Evolutionary conservation across 64 coral and sea anemone species (phyloP).

Genomic region (Stylophora pistillata): DNA sequence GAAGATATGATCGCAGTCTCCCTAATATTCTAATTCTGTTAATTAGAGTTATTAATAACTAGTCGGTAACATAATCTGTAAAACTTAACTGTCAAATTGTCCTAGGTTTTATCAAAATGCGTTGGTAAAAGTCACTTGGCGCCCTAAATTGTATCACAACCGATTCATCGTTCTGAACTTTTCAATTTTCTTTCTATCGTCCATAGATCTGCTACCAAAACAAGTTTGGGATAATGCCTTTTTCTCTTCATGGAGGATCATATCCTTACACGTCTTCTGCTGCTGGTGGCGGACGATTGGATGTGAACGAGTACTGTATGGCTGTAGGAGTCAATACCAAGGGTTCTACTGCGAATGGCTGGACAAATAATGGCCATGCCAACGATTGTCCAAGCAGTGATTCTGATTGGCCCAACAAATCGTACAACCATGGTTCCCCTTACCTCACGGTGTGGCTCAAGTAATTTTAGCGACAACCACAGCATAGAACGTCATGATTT

Average conservation of each 20-base stretch:
- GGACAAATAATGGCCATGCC: constrained; percentile 47
- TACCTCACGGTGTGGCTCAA: constrained; percentile 74
- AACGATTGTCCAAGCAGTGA: constrained; percentile 60
- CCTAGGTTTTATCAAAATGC: too few relatives aligned
- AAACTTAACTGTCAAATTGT: too few relatives aligned
- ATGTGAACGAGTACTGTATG: constrained; percentile 69
- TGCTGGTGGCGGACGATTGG: constrained; percentile 4
- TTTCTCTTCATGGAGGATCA: constrained; percentile 22
- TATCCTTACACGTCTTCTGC: constrained; percentile 31
- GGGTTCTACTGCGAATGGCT: constrained; percentile 51
- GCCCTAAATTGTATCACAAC: too few relatives aligned
- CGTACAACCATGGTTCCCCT: constrained; percentile 55
- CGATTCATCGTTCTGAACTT: too few relatives aligned
- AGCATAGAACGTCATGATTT: background rate
- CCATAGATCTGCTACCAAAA: constrained; percentile 61
- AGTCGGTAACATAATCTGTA: too few relatives aligned
- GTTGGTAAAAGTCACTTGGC: too few relatives aligned
- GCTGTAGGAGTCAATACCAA: constrained; percentile 45
- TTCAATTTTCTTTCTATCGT: background rate
- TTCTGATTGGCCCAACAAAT: constrained; percentile 63
- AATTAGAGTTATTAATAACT: too few relatives aligned
- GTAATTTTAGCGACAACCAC: background rate
- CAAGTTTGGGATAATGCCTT: constrained; percentile 63
- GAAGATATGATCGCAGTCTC: too few relatives aligned
- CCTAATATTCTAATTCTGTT: too few relatives aligned